Conservation (phyloP, 1,140 invertebrate species). For the Ectropis grisescens region DNA sequence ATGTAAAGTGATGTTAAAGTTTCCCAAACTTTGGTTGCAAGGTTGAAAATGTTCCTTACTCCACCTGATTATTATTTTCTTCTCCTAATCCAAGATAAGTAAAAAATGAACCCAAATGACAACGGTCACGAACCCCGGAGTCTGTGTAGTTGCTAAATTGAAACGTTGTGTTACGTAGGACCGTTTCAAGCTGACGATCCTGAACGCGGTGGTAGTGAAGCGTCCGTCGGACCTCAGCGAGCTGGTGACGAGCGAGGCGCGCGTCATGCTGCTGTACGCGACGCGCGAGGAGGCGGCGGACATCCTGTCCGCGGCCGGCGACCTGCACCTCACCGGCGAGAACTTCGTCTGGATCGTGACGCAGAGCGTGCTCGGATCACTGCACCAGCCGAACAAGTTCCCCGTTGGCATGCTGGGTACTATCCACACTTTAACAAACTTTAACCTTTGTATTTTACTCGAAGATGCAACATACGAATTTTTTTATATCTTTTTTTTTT, state of each 20-base stretch:
- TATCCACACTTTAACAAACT: too few species aligned
- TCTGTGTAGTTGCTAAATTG: too few species aligned
- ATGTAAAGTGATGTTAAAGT: too few species aligned
- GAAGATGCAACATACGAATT: too few species aligned
- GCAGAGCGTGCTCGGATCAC: slow-evolving; percentile 88
- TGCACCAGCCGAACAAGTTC: slow-evolving; percentile 83
- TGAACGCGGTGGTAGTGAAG: slow-evolving; percentile 87
- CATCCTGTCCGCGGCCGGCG: slow-evolving; percentile 85
- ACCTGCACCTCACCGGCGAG: slow-evolving; percentile 90
- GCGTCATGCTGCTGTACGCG: slow-evolving; percentile 94
- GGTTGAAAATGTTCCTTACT: too few species aligned
- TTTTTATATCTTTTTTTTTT: too few species aligned
- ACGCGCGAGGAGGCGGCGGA: slow-evolving; percentile 88
- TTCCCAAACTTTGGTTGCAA: too few species aligned
- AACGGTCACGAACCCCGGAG: too few species aligned
- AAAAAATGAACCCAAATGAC: too few species aligned
- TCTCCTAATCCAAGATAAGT: too few species aligned
- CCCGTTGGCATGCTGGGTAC: slow-evolving; percentile 94
- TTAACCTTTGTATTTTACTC: too few species aligned
- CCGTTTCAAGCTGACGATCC: slow-evolving; percentile 90
- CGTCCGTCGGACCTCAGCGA: slow-evolving; percentile 77
- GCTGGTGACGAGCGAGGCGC: slow-evolving; percentile 90
- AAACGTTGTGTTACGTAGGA: slow-evolving; percentile 74
- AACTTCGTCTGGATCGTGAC: slow-evolving; percentile 98
- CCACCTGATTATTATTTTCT: too few species aligned